These are phyloP conservation scores for Drosophila silvestris DNA, from an alignment of 2,888 invertebrate genomes.

Conservation along the genomic window DNA sequence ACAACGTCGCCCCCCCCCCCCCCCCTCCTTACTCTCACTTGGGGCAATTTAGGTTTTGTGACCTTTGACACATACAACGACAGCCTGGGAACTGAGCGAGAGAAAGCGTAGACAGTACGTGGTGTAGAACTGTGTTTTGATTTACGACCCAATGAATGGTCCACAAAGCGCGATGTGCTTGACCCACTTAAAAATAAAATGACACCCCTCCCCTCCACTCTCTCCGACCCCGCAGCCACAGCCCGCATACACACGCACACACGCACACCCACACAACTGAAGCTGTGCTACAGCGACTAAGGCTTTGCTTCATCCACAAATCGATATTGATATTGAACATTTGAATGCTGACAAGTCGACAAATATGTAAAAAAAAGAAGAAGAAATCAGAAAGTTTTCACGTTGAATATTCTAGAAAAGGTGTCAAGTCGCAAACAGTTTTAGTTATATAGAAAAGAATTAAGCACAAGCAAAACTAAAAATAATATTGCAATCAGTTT, in stretches of 20 bases:
- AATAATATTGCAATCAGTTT: neutral
- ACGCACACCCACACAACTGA: neutral
- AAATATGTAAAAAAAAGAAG: neutral
- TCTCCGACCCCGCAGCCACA: neutral
- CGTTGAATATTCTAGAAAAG: neutral
- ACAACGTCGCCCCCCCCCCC: no score
- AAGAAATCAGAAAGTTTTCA: neutral
- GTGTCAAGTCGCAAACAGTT: neutral
- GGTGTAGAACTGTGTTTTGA: conserved; percentile 50
- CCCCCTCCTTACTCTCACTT: neutral
- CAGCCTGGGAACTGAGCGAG: neutral
- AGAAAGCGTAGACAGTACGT: conserved; percentile 17
- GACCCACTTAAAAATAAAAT: conserved; percentile 44
- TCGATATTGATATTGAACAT: neutral
- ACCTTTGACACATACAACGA: conserved; percentile 56
- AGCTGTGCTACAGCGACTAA: neutral
- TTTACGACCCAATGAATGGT: conserved; percentile 48
- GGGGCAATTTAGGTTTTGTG: conserved; percentile 64
- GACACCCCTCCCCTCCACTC: neutral
- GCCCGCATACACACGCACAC: no score
- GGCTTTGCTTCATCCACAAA: neutral
- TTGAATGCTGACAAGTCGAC: neutral
- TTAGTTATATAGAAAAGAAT: neutral
- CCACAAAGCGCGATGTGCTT: conserved; percentile 40
- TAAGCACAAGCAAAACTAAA: neutral